Conservation (phyloP, 2,113 vertebrate species). For the Globicephala melas region DNA sequence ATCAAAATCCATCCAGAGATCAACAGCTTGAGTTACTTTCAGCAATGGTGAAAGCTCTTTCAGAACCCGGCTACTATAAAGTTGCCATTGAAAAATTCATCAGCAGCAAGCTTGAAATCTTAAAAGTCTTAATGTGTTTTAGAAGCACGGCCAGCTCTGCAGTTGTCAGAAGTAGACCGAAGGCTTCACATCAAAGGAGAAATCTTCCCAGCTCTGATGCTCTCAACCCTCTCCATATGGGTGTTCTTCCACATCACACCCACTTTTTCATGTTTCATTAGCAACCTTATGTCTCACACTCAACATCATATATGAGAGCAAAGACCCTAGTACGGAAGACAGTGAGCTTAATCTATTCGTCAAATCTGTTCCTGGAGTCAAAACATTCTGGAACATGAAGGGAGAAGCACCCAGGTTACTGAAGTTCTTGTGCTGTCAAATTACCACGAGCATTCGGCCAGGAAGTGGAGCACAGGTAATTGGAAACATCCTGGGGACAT, state of each 20-base stretch:
- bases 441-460: background rate
- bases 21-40: background rate
- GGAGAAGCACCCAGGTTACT: background rate
- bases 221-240: background rate
- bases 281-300: background rate
- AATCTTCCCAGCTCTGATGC: background rate
- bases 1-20: background rate
- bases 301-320: background rate
- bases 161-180: background rate
- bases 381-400: background rate
- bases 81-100: conserved; percentile 25
- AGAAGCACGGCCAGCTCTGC: background rate
- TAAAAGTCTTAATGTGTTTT: background rate
- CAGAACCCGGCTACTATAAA: background rate
- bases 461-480: background rate
- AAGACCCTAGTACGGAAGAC: background rate
- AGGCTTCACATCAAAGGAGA: background rate
- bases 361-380: background rate
- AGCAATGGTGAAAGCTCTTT: background rate
- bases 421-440: background rate
- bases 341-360: background rate
- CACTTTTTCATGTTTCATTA: background rate
- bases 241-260: background rate
- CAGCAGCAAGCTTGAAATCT: background rate
- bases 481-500: background rate